A percentile compares a stretch with the other conserved stretches of the same genome.
Evolutionary conservation across 2,888 invertebrate species (phyloP).

Genomic region (Hirtodrosophila histrioides): DNA sequence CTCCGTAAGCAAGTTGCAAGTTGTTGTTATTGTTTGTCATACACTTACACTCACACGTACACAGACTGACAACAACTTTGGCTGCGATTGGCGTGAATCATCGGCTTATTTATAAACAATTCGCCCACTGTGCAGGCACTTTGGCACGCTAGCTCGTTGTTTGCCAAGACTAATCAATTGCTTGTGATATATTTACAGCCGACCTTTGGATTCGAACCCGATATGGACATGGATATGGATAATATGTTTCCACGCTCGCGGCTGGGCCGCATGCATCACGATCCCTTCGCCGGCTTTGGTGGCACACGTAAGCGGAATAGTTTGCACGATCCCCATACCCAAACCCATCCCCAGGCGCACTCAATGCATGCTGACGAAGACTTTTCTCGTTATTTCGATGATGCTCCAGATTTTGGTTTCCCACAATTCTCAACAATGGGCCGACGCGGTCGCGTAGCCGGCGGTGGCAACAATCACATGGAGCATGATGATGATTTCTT

Average conservation of each 20-base stretch:
- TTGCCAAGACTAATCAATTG: neutral
- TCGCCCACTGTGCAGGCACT: constrained; percentile 49
- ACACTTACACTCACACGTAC: constrained; percentile 16
- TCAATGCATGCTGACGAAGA: constrained; percentile 71
- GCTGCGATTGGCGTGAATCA: constrained; percentile 58
- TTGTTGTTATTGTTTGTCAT: constrained; percentile 55
- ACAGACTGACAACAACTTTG: constrained; percentile 16
- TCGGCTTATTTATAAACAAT: constrained; percentile 70
- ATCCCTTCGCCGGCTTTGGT: constrained; percentile 83
- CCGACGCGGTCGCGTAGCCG: constrained; percentile 72
- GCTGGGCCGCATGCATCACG: constrained; percentile 82
- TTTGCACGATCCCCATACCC: constrained; percentile 77
- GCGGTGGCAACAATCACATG: constrained; percentile 55
- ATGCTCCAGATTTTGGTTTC: constrained; percentile 83
- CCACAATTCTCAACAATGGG: constrained; percentile 82
- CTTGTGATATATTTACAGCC: constrained; percentile 64
- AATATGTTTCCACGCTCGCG: constrained; percentile 83
- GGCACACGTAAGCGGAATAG: constrained; percentile 83
- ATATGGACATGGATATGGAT: constrained; percentile 82
- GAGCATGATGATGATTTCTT: constrained; percentile 82
- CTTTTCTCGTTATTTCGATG: constrained; percentile 76
- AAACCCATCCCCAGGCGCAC: constrained; percentile 49
- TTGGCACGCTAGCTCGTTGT: constrained; percentile 5
- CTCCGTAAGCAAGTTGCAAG: constrained; percentile 26
- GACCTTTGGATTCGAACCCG: constrained; percentile 83